Conservation (phyloP, 2,113 vertebrate genomes). For the Mustela lutreola region DNA sequence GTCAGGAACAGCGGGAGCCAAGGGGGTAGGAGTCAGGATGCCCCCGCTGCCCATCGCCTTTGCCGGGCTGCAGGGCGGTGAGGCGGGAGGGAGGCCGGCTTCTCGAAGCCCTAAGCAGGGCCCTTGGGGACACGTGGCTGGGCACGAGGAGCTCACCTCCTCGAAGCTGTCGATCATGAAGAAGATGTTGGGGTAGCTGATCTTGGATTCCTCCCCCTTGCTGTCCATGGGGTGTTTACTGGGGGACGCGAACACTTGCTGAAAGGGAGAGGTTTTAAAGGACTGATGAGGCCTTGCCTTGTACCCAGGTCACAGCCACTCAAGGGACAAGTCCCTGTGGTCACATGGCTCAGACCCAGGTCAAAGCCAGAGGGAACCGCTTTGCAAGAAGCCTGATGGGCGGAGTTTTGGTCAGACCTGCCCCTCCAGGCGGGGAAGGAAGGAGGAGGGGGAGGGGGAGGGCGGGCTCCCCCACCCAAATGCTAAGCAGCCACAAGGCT, state of each 20-base stretch:
- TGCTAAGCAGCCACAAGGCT: accelerated
- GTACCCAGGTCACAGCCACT: not conserved
- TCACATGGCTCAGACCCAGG: not conserved
- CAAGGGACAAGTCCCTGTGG: accelerated
- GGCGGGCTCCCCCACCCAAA: too few species aligned
- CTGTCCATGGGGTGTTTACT: slow-evolving; percentile 99
- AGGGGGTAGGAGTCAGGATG: accelerated
- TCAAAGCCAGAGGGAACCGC: accelerated
- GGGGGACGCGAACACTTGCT: slow-evolving; percentile 99
- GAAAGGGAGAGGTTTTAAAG: slow-evolving; percentile 70
- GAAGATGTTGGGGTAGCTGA: slow-evolving; percentile 99
- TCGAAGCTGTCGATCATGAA: slow-evolving; percentile 99
- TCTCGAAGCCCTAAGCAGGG: accelerated
- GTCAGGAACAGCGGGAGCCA: not conserved
- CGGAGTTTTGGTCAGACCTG: accelerated
- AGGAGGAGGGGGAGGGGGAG: not conserved
- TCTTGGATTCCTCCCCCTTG: slow-evolving; percentile 99
- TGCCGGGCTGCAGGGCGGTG: accelerated
- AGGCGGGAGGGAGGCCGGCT: not conserved
- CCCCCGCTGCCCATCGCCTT: accelerated
- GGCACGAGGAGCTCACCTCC: slow-evolving; percentile 89
- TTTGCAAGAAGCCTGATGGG: too few species aligned
- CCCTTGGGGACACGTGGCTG: accelerated
- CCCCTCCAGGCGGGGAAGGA: not conserved
- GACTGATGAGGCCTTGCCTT: not conserved